Conservation (phyloP, 2,113 vertebrate species). For the Pelecanus crispus region DNA sequence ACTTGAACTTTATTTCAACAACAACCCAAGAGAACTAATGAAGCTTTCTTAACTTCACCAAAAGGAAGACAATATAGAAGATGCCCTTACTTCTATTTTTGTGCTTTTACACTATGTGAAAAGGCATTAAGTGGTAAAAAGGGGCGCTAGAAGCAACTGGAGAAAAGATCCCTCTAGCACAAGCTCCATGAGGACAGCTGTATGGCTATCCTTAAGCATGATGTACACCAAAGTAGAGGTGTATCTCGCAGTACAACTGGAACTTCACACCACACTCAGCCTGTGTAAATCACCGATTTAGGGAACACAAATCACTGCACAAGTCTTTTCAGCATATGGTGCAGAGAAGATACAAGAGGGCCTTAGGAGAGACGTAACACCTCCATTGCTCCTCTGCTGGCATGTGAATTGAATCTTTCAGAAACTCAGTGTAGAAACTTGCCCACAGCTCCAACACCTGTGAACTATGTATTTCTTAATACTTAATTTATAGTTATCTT, state of each 20-base stretch:
- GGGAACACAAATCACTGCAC: not conserved
- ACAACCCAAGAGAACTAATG: not conserved
- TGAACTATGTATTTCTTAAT: not conserved
- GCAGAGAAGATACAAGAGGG: not conserved
- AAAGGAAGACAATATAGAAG: not conserved
- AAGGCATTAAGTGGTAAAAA: not conserved
- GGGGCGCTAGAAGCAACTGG: not conserved
- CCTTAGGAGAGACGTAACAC: not conserved
- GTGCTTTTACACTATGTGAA: not conserved
- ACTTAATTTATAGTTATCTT: not conserved
- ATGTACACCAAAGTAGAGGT: not conserved
- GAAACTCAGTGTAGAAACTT: not conserved
- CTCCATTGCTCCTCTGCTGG: not conserved
- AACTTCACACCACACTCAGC: not conserved
- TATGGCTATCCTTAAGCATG: not conserved
- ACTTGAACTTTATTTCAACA: not conserved
- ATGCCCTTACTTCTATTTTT: not conserved
- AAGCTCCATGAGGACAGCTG: not conserved
- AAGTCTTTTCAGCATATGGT: not conserved
- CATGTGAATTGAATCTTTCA: not conserved
- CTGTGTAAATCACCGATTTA: not conserved
- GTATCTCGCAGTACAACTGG: not conserved
- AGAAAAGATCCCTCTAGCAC: not conserved
- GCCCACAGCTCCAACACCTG: not conserved
- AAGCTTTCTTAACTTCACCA: not conserved